Percentiles rank a stretch among this genome's conserved stretches.
Conservation (phyloP, 2,888 invertebrate genomes). For the Acanthosoma haemorrhoidale region DNA sequence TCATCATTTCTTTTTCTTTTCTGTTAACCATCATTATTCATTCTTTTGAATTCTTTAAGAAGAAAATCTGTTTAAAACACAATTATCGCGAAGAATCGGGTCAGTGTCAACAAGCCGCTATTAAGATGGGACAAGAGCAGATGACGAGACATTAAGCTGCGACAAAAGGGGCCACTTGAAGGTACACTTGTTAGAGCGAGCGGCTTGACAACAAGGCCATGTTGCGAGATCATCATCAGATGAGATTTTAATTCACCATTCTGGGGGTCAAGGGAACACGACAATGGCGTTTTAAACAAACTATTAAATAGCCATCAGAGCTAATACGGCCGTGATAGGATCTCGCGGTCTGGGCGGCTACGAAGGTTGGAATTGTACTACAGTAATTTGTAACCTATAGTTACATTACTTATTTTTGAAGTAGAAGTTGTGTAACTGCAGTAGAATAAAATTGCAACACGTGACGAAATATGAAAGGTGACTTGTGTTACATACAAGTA, state of each 20-base stretch:
- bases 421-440: too few relatives aligned
- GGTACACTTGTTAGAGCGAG: not conserved
- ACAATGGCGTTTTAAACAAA: constrained; percentile 1
- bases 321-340: not conserved
- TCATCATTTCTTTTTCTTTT: too few relatives aligned
- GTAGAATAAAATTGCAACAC: not conserved
- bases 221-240: not conserved
- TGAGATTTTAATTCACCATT: constrained; percentile 20
- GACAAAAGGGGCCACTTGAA: not conserved
- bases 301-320: constrained; percentile 19
- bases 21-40: too few relatives aligned
- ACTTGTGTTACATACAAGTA: too few relatives aligned
- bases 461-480: not conserved
- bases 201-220: not conserved
- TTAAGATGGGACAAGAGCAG: not conserved
- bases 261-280: constrained; percentile 2
- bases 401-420: too few relatives aligned
- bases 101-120: too few relatives aligned
- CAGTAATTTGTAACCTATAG: too few relatives aligned
- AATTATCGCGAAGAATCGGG: too few relatives aligned
- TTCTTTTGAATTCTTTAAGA: too few relatives aligned
- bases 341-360: too few relatives aligned
- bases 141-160: not conserved
- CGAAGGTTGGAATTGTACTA: too few relatives aligned
- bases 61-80: not conserved